A percentile compares a stretch with the other conserved stretches of the same genome.
These are phyloP conservation scores for Colistium nudipinnis DNA, from an alignment of 2,113 vertebrate genomes.

Conservation along the genomic window DNA sequence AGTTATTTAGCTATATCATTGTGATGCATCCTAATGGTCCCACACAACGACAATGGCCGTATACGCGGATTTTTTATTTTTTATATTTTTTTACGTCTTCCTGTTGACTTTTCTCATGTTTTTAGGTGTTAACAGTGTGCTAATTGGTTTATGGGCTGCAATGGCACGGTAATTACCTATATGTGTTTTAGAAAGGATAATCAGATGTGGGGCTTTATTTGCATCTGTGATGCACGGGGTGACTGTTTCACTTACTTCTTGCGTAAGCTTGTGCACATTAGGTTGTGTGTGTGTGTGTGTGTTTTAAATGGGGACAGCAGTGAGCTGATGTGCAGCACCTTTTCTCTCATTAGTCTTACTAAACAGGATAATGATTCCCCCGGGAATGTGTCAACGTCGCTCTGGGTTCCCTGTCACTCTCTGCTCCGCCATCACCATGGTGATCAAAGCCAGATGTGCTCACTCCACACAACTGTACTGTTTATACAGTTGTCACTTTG, in stretches of 20 bases:
- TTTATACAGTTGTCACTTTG: slow-evolving; percentile 68
- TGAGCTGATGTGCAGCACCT: slow-evolving; percentile 66
- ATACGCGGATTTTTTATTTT: no score
- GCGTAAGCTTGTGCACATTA: not conserved
- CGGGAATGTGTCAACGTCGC: slow-evolving; percentile 56
- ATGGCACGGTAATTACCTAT: slow-evolving; percentile 10
- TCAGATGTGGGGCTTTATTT: slow-evolving; percentile 19
- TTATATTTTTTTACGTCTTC: not conserved
- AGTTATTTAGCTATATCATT: not conserved
- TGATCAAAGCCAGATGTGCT: slow-evolving; percentile 81
- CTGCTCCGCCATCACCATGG: slow-evolving; percentile 67
- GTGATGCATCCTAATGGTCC: no score
- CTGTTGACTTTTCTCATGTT: slow-evolving; percentile 25
- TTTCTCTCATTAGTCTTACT: slow-evolving; percentile 81
- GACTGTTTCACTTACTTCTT: not conserved
- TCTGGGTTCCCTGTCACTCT: slow-evolving; percentile 73
- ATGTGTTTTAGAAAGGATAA: not conserved
- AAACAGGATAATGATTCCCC: slow-evolving; percentile 82
- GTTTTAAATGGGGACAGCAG: slow-evolving; percentile 61
- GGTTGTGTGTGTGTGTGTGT: slow-evolving; percentile 8
- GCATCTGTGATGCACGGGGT: slow-evolving; percentile 1
- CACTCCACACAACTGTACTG: slow-evolving; percentile 61
- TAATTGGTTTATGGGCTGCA: slow-evolving; percentile 5
- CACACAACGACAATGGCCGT: no score
- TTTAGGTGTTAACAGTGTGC: slow-evolving; percentile 26